Evolutionary conservation across 1,140 invertebrate genomes (phyloP), one percentile per base, ranked within the genome.

Genomic region (Halyomorpha halys): DNA sequence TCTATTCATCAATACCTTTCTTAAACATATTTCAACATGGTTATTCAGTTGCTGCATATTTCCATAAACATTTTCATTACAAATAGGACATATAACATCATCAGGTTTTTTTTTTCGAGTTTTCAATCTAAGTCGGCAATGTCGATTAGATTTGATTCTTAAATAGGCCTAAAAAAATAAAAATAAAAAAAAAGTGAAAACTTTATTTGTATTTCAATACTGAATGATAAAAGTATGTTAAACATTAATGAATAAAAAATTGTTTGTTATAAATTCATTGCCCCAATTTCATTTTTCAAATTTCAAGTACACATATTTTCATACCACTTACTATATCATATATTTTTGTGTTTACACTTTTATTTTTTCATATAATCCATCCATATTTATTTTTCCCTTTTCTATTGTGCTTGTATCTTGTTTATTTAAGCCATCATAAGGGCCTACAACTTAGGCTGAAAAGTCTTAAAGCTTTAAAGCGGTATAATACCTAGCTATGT

Each of bases 131-230:
- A 86, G 77, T 66, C 85, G 76, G 67, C 85, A 83, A 70, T 90
- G 87, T 70, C 89, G 79, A 73, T 92, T 92, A 51, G 84, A 83
- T 70, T 86, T 83, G 66, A 92, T 87, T 69, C 89, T 78, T 73
- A 90, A 85, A 74, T 90, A 91, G 21, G 87, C 89, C 82, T 82
- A 71, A 44, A 74, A n/a, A n/a, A n/a, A n/a, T n/a, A n/a, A n/a
- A n/a, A n/a, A n/a, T n/a, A n/a, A n/a, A n/a, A n/a, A n/a, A n/a
- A 73, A 67, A 65, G 71, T 64, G 69, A 69, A 69, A 18, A 62
- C 44, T 18, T 23, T 15, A 34, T 64, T 23, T 8, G 21, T 16
- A 49, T 21, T 21, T 51, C 23, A 49, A 4, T 3, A 18, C 13
- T 47, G 45, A 47, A 47, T 30, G 27, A 30, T 39, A 1, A 13